Evolutionary conservation across 2,888 invertebrate genomes (phyloP), one percentile per base, ranked within the genome.

Genomic region (Lepidonotus clava): DNA sequence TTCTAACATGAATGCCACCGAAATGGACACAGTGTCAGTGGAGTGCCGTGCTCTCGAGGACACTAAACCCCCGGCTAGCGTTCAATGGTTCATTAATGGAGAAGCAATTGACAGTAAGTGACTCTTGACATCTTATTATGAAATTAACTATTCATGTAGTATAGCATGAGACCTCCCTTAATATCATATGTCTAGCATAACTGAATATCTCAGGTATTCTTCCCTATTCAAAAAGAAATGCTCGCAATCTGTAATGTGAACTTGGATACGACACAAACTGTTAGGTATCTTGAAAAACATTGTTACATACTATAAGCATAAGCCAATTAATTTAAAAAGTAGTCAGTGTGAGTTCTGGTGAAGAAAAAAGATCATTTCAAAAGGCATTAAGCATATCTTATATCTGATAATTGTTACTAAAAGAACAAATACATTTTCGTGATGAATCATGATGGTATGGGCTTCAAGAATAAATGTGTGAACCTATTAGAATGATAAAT

Each of bases 1-100:
- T 2, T 32, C 36, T 24, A 87, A 88, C 66, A 36, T 86, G 38
- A 89, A 88, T 66, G 89, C 85, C 36, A 89, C 89, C 0, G 88
- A 87, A 61, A 84, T 86, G 24, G 86, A 87, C 38, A 53, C 32
- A 14, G 76, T 87, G 46, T 80, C 80, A 46, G 18, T 80, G 1
- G 46, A 76, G 8, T 86, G 88, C 61, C 38, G 61, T 11, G 88
- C 88, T 34, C 14, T 67, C 32, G 51, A 84, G 0, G 34, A 87
- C 46, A 87, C 87, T 21, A 66, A 84, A 21, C 89, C 89, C 1
- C n/a, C 38, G 56, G 86, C 86, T 8, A 56, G 21, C 4, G 28
- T 86, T 0, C 24, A 53, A 36, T 86, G 86, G 86, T 80, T 53
- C 86, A 86, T 80, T 21, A 77, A 86, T 86, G 86, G 86, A 80